Base-by-base conservation (phyloP, 2,888 invertebrate species). In the Alsophila aescularia region DNA sequence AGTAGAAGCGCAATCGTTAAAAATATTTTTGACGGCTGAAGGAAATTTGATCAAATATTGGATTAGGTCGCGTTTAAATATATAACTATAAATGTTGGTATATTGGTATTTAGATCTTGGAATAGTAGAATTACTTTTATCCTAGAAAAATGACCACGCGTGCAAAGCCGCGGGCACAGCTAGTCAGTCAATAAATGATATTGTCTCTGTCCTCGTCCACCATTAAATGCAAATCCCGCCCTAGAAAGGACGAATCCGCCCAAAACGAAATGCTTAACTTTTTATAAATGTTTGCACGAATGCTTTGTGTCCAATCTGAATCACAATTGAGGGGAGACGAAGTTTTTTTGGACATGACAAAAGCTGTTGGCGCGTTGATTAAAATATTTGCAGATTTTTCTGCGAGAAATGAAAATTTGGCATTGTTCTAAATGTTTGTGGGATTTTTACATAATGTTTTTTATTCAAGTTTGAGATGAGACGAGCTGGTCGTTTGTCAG, bases 201-300 rank as follows among this genome's bases (percentile, higher is more conserved):
- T 65, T 57, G 66, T 58, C 48, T 36, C 62, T 43, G 49, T 47
- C 41, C 50, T 41, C 41, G 37, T 55, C 35, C 27, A 35, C 70
- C 69, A 74, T 79, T 77, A 72, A 80, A 81, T 80, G 81, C 74
- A 81, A 81, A 83, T 79, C 69, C 64, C 40, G 43, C 39, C 48
- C 37, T 43, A 34, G 27, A 34, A 49, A 49, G 54, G 54, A 44
- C 44, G 45, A 55, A 45, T 45, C 21, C 35, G 16, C 39, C 49
- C 32, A 72, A 73, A 74, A 70, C 66, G 68, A 69, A 81, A 79
- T 77, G 73, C 71, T 79, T 76, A 81, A 81, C 79, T 83, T 87
- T 81, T 83, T 77, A 81, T 80, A 79, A 83, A 82, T 77, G 79
- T 85, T 83, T 80, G 79, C 77, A 77, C 79, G 80, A 80, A 77